Evolutionary conservation across 2,888 invertebrate species (phyloP).

Genomic region (Chrysolina oricalcia): DNA sequence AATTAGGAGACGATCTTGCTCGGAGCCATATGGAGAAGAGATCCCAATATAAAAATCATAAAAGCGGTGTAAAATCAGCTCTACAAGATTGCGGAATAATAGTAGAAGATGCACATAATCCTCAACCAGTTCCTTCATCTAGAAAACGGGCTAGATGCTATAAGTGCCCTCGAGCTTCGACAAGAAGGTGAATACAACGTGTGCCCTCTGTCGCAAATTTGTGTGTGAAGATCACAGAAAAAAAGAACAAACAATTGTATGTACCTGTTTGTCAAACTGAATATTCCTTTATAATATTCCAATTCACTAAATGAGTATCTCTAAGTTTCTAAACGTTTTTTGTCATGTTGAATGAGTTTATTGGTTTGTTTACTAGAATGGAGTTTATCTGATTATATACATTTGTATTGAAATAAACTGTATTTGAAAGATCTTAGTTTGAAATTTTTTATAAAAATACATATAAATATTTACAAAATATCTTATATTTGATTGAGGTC

Average conservation of each 20-base stretch:
- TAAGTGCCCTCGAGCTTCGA: constrained; percentile 31
- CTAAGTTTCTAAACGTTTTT: constrained; percentile 1
- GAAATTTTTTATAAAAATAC: too few relatives aligned
- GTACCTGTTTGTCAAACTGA: constrained; percentile 22
- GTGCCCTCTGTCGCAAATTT: constrained; percentile 31
- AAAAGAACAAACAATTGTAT: background rate
- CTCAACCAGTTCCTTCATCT: background rate
- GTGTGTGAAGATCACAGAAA: constrained; percentile 21
- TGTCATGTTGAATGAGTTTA: constrained; percentile 8
- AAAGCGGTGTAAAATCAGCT: constrained; percentile 32
- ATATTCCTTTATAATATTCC: constrained; percentile 1
- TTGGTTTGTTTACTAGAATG: too few relatives aligned
- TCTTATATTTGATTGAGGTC: too few relatives aligned
- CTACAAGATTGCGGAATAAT: constrained; percentile 36
- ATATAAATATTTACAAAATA: too few relatives aligned
- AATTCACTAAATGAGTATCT: background rate
- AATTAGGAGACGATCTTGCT: constrained; percentile 27
- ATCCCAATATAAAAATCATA: constrained; percentile 21
- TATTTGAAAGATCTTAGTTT: too few relatives aligned
- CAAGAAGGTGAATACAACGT: constrained; percentile 37
- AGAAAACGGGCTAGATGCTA: constrained; percentile 43
- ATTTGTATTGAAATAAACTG: too few relatives aligned
- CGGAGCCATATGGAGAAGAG: constrained; percentile 33
- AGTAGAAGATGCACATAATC: constrained; percentile 16
- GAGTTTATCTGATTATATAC: too few relatives aligned